Percentiles rank a stretch among this genome's conserved stretches.
These are phyloP conservation scores for Ptilonorhynchus violaceus DNA, from an alignment of 2,113 vertebrate genomes.

Conservation along the genomic window DNA sequence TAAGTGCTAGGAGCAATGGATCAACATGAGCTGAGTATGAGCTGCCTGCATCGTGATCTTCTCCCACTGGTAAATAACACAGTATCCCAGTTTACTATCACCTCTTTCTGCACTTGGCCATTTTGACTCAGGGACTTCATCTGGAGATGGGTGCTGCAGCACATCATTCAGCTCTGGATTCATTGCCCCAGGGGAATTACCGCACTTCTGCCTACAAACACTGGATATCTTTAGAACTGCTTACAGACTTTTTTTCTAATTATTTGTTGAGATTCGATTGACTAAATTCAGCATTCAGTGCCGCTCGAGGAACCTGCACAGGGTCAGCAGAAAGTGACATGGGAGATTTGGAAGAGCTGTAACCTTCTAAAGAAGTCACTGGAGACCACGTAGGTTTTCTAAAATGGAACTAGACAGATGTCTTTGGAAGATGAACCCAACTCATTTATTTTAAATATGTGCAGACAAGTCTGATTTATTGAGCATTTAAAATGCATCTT, in stretches of 20 bases:
- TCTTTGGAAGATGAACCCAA: neutral
- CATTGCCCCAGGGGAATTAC: neutral
- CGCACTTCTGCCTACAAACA: neutral
- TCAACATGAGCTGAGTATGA: neutral
- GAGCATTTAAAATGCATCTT: neutral
- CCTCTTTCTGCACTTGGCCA: neutral
- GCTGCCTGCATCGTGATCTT: neutral
- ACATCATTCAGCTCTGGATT: neutral
- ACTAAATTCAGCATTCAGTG: neutral
- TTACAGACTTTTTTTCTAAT: neutral
- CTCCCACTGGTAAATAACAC: neutral
- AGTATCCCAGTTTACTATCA: neutral
- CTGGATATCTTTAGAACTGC: neutral
- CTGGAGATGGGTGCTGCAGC: neutral
- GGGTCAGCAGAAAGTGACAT: neutral
- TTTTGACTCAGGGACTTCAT: neutral
- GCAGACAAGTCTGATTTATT: neutral
- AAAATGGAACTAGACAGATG: neutral
- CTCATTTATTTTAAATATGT: neutral
- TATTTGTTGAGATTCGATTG: neutral
- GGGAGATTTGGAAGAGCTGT: neutral
- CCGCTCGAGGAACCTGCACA: neutral
- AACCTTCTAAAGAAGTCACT: neutral
- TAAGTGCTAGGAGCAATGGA: neutral
- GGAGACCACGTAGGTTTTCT: neutral